Evolutionary conservation across 2,888 invertebrate genomes (phyloP), one percentile per base, ranked within the genome.

Genomic region (Dasysyrphus albostriatus): DNA sequence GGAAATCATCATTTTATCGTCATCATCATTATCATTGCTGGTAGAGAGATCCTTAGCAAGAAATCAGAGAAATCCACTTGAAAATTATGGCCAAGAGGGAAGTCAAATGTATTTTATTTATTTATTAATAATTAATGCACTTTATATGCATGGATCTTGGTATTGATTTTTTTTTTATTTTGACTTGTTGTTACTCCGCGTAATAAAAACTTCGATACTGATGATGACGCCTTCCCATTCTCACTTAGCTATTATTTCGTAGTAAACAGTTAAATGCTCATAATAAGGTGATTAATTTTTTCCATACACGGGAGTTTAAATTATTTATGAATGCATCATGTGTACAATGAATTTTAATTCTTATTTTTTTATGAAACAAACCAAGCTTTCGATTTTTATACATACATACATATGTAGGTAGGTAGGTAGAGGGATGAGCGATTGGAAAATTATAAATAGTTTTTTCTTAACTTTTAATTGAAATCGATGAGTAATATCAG

Each of bases 41-140:
- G 19, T 24, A 51, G 42, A 69, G 42, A 69, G 51, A 51, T 74
- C 24, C 19, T 83, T 83, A 56, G 29, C 67, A 77, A 37, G 67
- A 73, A 77, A 83, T 73, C 47, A 4, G n/a, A 70, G 42, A 16
- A n/a, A 67, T 39, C 63, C 70, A 76, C 81, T 81, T 81, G 67
- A 76, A 81, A 44, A 65, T 42, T 58, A 59, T 56, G 32, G 49
- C 42, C 47, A 76, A 77, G 24, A 51, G 51, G 6, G 24, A 49
- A 61, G 42, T 58, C 47, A 76, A 73, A 3, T 3, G 73, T 47
- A 81, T 61, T 81, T 37, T 77, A 85, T 85, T 81, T 72, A 85
- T 77, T 84, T 81, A 85, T 85, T 85, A 85, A 85, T 85, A 85
- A 85, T 85, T 81, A 77, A 73, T 59, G 72, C 84, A 76, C 72